phyloP scores from a whole-genome alignment of 1,140 invertebrate species.

The Caenorhabditis brenneri region DNA sequence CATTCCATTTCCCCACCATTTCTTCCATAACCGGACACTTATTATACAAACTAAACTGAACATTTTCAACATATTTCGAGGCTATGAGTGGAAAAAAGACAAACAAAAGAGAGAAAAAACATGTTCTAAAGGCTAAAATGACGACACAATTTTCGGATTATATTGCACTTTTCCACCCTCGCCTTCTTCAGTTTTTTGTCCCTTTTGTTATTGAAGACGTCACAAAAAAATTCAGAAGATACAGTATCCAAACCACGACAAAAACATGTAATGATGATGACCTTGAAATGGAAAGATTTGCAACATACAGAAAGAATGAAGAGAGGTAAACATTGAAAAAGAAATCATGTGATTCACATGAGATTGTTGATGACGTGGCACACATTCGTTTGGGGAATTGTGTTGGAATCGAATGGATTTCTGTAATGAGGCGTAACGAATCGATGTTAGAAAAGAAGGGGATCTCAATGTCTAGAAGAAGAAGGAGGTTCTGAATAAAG shows the following conservation, averaged over 20 bases:
- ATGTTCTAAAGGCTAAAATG: constrained; percentile 1
- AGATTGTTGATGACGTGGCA: constrained; percentile 15
- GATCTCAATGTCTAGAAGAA: background rate
- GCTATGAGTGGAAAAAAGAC: background rate
- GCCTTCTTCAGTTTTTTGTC: background rate
- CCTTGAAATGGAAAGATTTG: constrained; percentile 2
- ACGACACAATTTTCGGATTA: constrained; percentile 35
- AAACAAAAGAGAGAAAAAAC: background rate
- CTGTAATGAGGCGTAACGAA: constrained; percentile 32
- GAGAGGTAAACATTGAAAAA: constrained; percentile 22
- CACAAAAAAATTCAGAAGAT: background rate
- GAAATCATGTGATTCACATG: constrained; percentile 26
- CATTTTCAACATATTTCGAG: background rate
- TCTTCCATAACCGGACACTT: constrained; percentile 34
- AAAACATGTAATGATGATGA: constrained; percentile 36
- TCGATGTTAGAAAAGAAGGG: background rate
- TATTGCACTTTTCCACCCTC: background rate
- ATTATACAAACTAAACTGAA: constrained; percentile 18
- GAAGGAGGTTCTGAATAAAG: background rate
- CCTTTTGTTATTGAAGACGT: background rate
- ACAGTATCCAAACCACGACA: constrained; percentile 18
- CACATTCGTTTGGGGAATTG: background rate
- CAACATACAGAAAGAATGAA: background rate
- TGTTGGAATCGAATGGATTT: constrained; percentile 5
- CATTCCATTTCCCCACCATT: background rate